phyloP scores from a whole-genome alignment of 2,888 invertebrate genomes.

The Tachina lurida region DNA sequence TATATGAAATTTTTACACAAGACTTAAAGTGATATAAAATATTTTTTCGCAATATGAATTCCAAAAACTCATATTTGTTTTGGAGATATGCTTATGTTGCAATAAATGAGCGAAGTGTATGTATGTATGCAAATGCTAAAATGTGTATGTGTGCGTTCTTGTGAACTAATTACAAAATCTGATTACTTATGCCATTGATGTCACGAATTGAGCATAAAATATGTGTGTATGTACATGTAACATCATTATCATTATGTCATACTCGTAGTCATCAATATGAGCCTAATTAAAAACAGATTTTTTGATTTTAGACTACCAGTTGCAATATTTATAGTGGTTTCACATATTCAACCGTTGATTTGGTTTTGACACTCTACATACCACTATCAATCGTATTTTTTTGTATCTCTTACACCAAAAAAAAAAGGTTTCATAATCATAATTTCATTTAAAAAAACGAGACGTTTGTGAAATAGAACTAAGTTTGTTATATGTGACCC shows the following conservation, averaged over 20 bases:
- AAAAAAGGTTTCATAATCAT: too few species aligned
- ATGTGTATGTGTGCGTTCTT: background rate
- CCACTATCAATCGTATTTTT: background rate
- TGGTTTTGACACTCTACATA: constrained; percentile 31
- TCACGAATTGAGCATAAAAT: constrained; percentile 50
- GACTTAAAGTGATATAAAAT: too few species aligned
- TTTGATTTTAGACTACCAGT: constrained; percentile 43
- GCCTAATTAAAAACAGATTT: constrained; percentile 65
- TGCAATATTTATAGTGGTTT: constrained; percentile 48
- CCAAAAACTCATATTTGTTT: too few species aligned
- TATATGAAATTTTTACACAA: too few species aligned
- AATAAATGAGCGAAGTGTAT: background rate
- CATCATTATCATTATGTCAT: constrained; percentile 52
- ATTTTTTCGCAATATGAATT: too few species aligned
- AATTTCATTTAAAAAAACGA: too few species aligned
- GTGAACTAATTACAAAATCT: constrained; percentile 68
- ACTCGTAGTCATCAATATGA: constrained; percentile 59
- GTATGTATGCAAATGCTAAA: background rate
- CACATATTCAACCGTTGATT: constrained; percentile 8
- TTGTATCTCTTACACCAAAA: too few species aligned
- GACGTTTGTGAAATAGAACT: too few species aligned
- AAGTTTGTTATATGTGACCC: too few species aligned
- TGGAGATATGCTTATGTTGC: too few species aligned
- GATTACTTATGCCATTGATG: constrained; percentile 61
- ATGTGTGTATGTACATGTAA: constrained; percentile 44